Percentiles rank a stretch among this genome's conserved stretches.
Evolutionary conservation across 1,140 invertebrate species (phyloP).

Genomic region (Drosophila simulans): DNA sequence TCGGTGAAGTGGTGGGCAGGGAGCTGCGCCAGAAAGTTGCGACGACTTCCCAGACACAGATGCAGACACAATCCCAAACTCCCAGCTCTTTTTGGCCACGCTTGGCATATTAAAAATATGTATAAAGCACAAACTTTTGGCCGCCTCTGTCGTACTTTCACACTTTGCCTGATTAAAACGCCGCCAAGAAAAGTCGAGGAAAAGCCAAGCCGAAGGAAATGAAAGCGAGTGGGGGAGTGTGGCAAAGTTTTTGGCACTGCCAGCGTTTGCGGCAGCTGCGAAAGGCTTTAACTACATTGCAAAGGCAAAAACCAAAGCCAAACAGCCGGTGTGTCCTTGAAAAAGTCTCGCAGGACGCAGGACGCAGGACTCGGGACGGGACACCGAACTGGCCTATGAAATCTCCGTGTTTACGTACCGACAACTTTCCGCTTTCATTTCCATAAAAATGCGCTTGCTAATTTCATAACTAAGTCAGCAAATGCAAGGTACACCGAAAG

Average conservation of each 20-base stretch:
- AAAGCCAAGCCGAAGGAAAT: constrained; percentile 36
- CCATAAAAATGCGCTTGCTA: constrained; percentile 79
- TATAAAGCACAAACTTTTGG: constrained; percentile 52
- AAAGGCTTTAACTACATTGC: constrained; percentile 76
- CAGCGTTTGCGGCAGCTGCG: constrained; percentile 44
- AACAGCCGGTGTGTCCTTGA: constrained; percentile 77
- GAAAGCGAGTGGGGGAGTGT: constrained; percentile 8
- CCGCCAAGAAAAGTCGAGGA: constrained; percentile 22
- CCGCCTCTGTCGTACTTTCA: constrained; percentile 49
- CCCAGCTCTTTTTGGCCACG: constrained; percentile 30
- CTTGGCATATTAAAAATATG: constrained; percentile 61
- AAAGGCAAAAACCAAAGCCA: constrained; percentile 58
- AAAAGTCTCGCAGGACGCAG: constrained; percentile 55
- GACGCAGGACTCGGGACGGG: constrained; percentile 1
- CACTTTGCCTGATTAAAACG: constrained; percentile 63
- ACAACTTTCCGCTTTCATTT: constrained; percentile 69
- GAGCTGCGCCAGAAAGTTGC: constrained; percentile 37
- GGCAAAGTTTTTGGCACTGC: constrained; percentile 61
- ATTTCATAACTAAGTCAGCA: constrained; percentile 67
- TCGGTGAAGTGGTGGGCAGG: constrained; percentile 1
- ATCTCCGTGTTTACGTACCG: constrained; percentile 46
- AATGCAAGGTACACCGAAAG: not conserved
- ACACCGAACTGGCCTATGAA: constrained; percentile 31
- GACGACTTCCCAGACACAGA: constrained; percentile 52
- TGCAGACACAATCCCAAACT: constrained; percentile 44